Evolutionary conservation across 2,113 vertebrate species (phyloP), one percentile per base, ranked within the genome.

Genomic region (Leptodactylus fuscus): DNA sequence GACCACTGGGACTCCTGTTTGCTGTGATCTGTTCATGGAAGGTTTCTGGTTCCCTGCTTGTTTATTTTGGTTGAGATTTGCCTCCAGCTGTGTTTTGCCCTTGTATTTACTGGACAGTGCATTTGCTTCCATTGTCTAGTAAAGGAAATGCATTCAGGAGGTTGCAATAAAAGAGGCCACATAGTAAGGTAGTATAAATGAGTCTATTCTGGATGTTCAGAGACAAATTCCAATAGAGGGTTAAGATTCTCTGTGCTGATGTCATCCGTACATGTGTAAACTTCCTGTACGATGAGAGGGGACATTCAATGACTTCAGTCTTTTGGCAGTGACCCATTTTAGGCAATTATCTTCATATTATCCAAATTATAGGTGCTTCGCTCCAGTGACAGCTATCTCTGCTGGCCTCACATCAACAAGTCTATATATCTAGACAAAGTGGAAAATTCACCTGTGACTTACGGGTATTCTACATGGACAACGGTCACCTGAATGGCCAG

Each of bases 11-110:
- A 29, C 49, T 53, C 20, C 32, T 67, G 38, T 46, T 65, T 81
- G 78, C 58, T 29, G 24, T 20, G 32, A 0, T 81, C 22, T 65
- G 58, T 41, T 67, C 78, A 46, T 67, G 78, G 78, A 58, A 81
- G 75, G 49, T 78, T 62, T 44, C 12, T 44, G 6, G 20, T 34
- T 36, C 24, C 24, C 16, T 46, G 22, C 77, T 65, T 62, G 58
- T 67, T 62, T 81, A 81, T 62, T 44, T 36, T 81, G 78, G 24
- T 20, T 41, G 78, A 34, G 58, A 32, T 67, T 65, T 65, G 5
- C n/a, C 20, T 67, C 78, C 78, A 81, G 78, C 78, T 81, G 78
- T 65, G 51, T 81, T 81, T 60, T 29, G 20, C 38, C 34, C 53
- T 44, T 15, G 18, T 81, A 58, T 41, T 81, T 48, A 62, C 24